Evolutionary conservation across 2,888 invertebrate species (phyloP).

Genomic region (Unio pictorum): DNA sequence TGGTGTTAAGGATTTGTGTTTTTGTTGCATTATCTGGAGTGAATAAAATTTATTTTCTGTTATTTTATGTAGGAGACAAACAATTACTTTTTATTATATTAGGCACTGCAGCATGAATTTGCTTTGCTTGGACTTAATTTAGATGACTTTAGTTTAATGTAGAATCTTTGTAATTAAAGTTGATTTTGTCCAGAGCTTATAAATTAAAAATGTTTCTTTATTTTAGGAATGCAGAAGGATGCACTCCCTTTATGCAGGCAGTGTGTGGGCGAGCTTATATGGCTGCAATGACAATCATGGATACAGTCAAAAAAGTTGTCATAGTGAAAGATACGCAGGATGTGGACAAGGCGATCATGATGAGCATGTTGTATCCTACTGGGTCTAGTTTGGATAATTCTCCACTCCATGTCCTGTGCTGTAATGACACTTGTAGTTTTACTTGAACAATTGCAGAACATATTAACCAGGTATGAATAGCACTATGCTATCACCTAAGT

Average conservation of each 20-base stretch:
- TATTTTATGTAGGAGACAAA: too few species aligned
- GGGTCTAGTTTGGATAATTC: slow-evolving; percentile 87
- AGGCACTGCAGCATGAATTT: too few species aligned
- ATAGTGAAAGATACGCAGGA: slow-evolving; percentile 31
- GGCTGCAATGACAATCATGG: slow-evolving; percentile 90
- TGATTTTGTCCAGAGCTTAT: neutral
- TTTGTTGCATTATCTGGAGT: too few species aligned
- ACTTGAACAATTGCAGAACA: too few species aligned
- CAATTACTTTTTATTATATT: too few species aligned
- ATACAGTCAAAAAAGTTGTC: slow-evolving; percentile 77
- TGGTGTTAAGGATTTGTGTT: too few species aligned
- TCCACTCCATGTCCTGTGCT: slow-evolving; percentile 95
- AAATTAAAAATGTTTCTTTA: slow-evolving; percentile 9
- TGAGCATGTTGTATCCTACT: slow-evolving; percentile 71
- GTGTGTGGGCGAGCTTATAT: slow-evolving; percentile 94
- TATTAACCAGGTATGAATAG: too few species aligned
- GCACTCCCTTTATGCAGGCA: slow-evolving; percentile 97
- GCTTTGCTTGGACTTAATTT: neutral
- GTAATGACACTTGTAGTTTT: slow-evolving; percentile 66
- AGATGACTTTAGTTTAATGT: neutral
- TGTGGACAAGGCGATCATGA: slow-evolving; percentile 58
- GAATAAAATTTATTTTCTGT: too few species aligned
- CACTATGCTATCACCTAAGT: too few species aligned
- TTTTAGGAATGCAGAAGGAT: slow-evolving; percentile 91
- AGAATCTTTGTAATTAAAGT: neutral